These are phyloP conservation scores for Lanius collurio DNA, from an alignment of 2,113 vertebrate genomes.

Conservation along the genomic window DNA sequence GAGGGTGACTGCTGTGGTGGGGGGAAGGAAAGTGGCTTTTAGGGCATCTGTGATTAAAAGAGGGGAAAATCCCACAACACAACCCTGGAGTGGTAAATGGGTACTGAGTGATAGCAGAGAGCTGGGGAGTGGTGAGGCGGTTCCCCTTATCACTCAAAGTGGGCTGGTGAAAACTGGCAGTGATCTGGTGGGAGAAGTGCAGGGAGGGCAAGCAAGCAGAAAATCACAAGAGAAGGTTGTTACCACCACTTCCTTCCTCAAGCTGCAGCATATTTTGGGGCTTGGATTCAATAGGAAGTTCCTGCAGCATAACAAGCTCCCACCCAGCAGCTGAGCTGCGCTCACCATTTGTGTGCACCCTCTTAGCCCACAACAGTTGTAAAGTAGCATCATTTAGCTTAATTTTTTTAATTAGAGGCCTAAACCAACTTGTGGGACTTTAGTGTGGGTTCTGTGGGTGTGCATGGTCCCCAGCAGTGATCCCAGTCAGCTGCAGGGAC, in stretches of 20 bases:
- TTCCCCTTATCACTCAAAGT: neutral
- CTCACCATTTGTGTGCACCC: neutral
- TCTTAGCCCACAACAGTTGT: neutral
- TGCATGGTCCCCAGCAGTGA: neutral
- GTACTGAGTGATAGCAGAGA: neutral
- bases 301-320: neutral
- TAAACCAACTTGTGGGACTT: neutral
- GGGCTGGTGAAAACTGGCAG: neutral
- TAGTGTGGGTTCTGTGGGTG: neutral
- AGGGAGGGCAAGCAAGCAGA: neutral
- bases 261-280: neutral
- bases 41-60: neutral
- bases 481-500: neutral
- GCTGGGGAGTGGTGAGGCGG: neutral
- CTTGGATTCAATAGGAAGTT: neutral
- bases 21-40: neutral
- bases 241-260: constrained; percentile 1
- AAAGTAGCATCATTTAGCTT: neutral
- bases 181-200: neutral
- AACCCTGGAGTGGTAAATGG: neutral
- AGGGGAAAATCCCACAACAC: neutral
- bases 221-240: neutral
- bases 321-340: neutral
- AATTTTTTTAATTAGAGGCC: neutral
- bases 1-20: neutral